Evolutionary conservation across 2,797 vertebrate genomes (phyloP).

Genomic region (Hafferia zeledoni): DNA sequence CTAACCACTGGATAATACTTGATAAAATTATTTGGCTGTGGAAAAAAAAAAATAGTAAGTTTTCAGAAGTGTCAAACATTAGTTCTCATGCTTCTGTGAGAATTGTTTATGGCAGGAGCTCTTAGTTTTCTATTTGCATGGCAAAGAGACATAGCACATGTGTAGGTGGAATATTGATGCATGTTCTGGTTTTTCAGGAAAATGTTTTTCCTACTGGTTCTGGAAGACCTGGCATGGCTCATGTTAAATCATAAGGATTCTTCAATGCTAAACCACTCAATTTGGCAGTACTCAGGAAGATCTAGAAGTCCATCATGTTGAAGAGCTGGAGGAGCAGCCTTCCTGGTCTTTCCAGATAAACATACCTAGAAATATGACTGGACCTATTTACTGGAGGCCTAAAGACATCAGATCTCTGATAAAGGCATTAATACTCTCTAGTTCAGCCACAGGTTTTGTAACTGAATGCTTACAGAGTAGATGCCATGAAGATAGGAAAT

Average conservation of each 20-base stretch:
- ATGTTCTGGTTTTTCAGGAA: neutral
- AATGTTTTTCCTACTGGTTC: neutral
- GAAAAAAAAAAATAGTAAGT: neutral
- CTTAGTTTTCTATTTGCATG: neutral
- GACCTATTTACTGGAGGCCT: neutral
- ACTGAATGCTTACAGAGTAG: neutral
- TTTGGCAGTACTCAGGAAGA: neutral
- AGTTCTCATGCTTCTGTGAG: neutral
- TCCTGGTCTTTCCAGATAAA: neutral
- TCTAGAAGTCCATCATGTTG: accelerated
- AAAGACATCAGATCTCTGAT: neutral
- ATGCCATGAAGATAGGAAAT: neutral
- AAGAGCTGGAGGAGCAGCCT: neutral
- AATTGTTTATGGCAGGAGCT: neutral
- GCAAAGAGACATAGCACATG: neutral
- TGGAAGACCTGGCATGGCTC: neutral
- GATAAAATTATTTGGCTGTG: neutral
- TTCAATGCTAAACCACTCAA: neutral
- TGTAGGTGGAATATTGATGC: slow-evolving; percentile 31
- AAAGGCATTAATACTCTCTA: neutral
- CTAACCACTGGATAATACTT: neutral
- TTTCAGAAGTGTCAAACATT: neutral
- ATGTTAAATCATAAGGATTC: neutral
- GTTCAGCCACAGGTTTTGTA: neutral
- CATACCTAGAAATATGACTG: neutral